Conservation (phyloP, 2,888 invertebrate genomes). For the Mesorhabditis spiculigera region DNA sequence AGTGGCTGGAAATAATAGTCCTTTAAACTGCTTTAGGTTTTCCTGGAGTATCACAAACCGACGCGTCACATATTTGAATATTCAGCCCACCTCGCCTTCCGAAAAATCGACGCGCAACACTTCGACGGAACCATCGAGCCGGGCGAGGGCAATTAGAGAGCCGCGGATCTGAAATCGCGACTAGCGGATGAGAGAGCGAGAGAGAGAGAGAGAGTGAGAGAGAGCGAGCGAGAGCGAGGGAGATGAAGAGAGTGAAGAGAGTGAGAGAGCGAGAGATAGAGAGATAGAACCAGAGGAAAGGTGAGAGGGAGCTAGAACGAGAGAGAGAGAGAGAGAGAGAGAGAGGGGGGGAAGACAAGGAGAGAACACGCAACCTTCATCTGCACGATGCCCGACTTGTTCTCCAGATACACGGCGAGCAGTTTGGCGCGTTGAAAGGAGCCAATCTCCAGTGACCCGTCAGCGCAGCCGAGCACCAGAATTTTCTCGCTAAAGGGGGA, state of each 20-base stretch:
- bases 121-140: neutral
- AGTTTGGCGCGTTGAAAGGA: constrained; percentile 28
- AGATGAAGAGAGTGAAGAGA: too few species aligned
- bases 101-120: neutral
- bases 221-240: too few species aligned
- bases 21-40: too few species aligned
- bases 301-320: too few species aligned
- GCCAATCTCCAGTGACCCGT: constrained; percentile 46
- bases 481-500: constrained; percentile 22
- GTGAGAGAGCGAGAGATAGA: too few species aligned
- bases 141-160: neutral
- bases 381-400: constrained; percentile 25
- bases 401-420: constrained; percentile 27
- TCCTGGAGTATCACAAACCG: too few species aligned
- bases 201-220: too few species aligned
- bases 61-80: neutral
- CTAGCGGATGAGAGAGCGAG: too few species aligned
- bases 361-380: constrained; percentile 10
- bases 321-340: too few species aligned
- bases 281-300: too few species aligned
- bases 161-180: neutral
- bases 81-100: neutral
- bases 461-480: constrained; percentile 40
- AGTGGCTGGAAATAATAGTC: neutral
- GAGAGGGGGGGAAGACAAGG: too few species aligned